Percentiles rank a stretch among this genome's conserved stretches.
Conservation (phyloP, 2,113 vertebrate genomes). For the Haemorhous mexicanus region DNA sequence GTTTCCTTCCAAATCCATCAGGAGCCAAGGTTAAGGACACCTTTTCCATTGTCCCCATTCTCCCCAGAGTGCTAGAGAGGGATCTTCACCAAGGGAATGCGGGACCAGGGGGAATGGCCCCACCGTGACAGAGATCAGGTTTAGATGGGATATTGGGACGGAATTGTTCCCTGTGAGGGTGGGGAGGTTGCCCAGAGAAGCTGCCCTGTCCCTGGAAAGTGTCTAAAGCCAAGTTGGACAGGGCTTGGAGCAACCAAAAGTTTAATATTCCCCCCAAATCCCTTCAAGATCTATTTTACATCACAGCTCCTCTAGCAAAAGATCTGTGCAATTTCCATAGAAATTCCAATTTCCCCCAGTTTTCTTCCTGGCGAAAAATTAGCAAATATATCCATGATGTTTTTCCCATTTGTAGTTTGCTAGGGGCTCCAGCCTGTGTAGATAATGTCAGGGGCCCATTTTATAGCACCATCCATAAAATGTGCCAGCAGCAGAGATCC, state of each 20-base stretch:
- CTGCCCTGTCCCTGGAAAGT: neutral
- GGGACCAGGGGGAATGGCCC: neutral
- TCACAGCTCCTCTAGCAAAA: neutral
- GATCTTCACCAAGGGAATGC: no score
- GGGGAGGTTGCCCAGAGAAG: neutral
- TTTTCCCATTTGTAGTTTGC: neutral
- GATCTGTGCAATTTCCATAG: neutral
- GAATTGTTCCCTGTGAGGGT: fast-evolving
- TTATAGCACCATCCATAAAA: neutral
- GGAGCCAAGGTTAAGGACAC: fast-evolving
- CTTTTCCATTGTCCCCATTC: neutral
- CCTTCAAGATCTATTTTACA: neutral
- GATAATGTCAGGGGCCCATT: neutral
- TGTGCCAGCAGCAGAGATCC: neutral
- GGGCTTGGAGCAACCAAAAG: neutral
- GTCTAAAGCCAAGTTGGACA: fast-evolving
- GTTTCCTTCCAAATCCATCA: neutral
- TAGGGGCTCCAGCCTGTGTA: neutral
- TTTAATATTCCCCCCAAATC: neutral
- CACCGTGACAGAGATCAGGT: neutral
- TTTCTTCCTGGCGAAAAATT: neutral
- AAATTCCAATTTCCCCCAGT: neutral
- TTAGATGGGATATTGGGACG: neutral
- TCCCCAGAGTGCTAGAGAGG: neutral
- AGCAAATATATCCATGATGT: neutral